phyloP scores from a whole-genome alignment of 64 coral and sea anemone species.

The Cladopsammia gracilis region DNA sequence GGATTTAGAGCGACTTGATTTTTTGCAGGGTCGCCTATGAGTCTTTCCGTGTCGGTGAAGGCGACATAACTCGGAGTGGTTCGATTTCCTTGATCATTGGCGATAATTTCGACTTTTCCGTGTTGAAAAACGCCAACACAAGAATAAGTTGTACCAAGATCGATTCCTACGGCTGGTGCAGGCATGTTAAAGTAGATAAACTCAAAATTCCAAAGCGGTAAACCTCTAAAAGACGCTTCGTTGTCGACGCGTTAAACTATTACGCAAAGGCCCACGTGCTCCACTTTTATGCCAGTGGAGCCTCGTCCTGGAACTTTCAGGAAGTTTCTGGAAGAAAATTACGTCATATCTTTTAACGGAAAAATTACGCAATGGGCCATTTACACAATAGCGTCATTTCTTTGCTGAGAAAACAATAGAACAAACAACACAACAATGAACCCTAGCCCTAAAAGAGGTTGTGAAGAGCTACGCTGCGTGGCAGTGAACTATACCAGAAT shows the following conservation, averaged over 20 bases:
- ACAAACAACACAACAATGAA: too few species aligned
- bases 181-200: too few species aligned
- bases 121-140: constrained; percentile 90
- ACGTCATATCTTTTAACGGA: constrained; percentile 11
- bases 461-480: too few species aligned
- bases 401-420: too few species aligned
- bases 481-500: too few species aligned
- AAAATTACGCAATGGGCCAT: neutral
- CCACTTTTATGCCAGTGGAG: neutral
- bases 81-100: constrained; percentile 87
- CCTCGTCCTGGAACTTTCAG: constrained; percentile 40
- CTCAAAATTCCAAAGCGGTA: too few species aligned
- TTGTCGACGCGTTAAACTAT: too few species aligned
- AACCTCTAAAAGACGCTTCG: too few species aligned
- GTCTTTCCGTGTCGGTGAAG: constrained; percentile 80
- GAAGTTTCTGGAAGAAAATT: neutral
- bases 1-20: constrained; percentile 93
- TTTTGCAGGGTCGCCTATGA: constrained; percentile 85
- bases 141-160: constrained; percentile 89
- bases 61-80: constrained; percentile 89
- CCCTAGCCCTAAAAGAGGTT: too few species aligned
- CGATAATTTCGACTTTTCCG: constrained; percentile 88
- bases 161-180: constrained; percentile 82
- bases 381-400: too few species aligned
- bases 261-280: neutral